These are phyloP conservation scores for Glossophaga mutica DNA, from an alignment of 2,797 vertebrate genomes.

Conservation along the genomic window DNA sequence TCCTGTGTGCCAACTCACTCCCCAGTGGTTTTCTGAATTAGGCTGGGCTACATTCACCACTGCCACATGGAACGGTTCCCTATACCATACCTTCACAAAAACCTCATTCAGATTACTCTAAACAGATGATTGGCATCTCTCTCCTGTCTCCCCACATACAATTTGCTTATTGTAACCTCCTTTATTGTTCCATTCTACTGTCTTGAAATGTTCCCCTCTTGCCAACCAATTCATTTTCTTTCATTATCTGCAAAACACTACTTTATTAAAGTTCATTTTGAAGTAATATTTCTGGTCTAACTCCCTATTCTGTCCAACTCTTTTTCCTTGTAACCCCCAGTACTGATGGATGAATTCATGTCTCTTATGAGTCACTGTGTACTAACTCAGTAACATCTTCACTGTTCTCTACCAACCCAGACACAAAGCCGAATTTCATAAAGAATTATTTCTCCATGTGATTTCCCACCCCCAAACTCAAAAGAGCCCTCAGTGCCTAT, in stretches of 20 bases:
- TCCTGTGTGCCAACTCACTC: no score
- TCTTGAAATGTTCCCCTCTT: neutral
- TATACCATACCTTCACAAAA: neutral
- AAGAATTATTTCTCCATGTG: neutral
- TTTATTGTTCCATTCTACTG: neutral
- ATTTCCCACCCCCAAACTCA: slow-evolving; percentile 3
- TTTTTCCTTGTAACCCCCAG: neutral
- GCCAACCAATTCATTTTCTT: neutral
- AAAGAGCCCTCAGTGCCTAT: neutral
- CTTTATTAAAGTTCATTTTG: neutral
- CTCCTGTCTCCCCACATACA: neutral
- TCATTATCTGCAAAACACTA: neutral
- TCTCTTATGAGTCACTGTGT: neutral
- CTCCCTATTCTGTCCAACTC: neutral
- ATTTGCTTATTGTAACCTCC: neutral
- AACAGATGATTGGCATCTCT: neutral
- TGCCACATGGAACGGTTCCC: neutral
- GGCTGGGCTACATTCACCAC: no score
- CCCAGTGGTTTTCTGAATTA: no score
- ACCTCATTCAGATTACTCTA: neutral
- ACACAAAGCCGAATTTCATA: neutral
- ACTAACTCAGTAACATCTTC: neutral
- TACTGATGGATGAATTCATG: neutral
- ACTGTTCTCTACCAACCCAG: neutral
- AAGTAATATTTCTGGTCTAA: neutral